These are phyloP conservation scores for Sanderia malayensis DNA, from an alignment of 30 jellyfish, hydroid and myxozoan species.

Conservation along the genomic window DNA sequence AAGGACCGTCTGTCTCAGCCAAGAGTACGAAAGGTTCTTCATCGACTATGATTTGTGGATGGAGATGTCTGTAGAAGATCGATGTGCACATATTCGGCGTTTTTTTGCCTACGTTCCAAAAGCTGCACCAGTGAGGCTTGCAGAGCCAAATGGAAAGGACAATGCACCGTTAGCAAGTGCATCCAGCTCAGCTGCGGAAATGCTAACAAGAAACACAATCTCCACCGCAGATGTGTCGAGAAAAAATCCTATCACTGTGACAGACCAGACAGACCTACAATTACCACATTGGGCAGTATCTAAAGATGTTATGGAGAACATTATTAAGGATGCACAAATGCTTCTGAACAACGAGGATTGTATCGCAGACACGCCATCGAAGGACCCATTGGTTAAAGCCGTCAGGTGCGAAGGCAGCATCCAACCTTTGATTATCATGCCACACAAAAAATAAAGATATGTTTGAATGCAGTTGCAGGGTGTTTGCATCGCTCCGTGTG, in stretches of 20 bases:
- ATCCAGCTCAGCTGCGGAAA: too few relatives aligned
- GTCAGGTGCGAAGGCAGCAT: neutral
- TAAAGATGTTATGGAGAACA: too few relatives aligned
- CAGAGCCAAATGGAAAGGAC: too few relatives aligned
- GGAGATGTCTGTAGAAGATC: neutral
- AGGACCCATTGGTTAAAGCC: slow-evolving; percentile 6
- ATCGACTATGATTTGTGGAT: neutral
- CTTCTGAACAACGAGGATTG: neutral
- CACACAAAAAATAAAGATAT: too few relatives aligned
- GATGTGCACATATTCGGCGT: neutral
- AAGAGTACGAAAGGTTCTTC: neutral
- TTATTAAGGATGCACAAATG: too few relatives aligned
- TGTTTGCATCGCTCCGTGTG: neutral
- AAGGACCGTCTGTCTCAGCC: too few relatives aligned
- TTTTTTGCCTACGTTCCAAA: too few relatives aligned
- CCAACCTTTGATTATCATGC: neutral
- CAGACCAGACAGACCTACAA: neutral
- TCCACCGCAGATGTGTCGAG: too few relatives aligned
- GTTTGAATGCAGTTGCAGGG: slow-evolving; percentile 8
- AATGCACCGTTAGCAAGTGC: too few relatives aligned
- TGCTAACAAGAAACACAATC: too few relatives aligned
- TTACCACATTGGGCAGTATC: neutral
- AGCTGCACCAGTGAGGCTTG: too few relatives aligned
- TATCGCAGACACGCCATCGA: neutral
- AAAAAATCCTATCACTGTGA: too few relatives aligned